Percentiles rank a stretch among this genome's conserved stretches.
These are phyloP conservation scores for Xiphorhynchus erythropygius DNA, from an alignment of 2,797 vertebrate species.

Conservation along the genomic window DNA sequence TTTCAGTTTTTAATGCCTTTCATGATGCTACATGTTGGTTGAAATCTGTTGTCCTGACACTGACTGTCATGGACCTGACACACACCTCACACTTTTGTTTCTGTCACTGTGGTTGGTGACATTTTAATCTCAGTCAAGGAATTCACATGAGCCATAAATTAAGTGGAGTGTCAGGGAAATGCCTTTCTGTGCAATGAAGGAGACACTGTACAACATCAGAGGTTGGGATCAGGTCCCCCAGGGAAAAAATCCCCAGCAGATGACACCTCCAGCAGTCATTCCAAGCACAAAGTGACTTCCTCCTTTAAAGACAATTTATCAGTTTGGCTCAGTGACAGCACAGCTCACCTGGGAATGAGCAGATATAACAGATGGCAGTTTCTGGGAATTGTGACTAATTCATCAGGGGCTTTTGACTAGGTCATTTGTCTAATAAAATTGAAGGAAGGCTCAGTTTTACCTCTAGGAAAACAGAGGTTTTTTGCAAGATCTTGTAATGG, in stretches of 20 bases:
- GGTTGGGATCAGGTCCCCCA: background rate
- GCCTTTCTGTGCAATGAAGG: background rate
- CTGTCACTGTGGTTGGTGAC: background rate
- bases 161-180: background rate
- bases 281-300: background rate
- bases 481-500: background rate
- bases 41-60: background rate
- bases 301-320: background rate
- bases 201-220: background rate
- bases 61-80: too few relatives aligned
- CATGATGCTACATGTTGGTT: fast-evolving
- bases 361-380: background rate
- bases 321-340: background rate
- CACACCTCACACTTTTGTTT: background rate
- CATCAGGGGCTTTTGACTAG: background rate
- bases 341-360: background rate
- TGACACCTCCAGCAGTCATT: background rate
- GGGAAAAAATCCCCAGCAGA: background rate
- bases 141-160: background rate
- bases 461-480: background rate
- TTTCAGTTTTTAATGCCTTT: background rate
- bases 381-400: background rate
- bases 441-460: background rate
- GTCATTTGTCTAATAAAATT: background rate
- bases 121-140: background rate